phyloP scores from a whole-genome alignment of 2,113 vertebrate species.

The Hydrolagus affinis region DNA sequence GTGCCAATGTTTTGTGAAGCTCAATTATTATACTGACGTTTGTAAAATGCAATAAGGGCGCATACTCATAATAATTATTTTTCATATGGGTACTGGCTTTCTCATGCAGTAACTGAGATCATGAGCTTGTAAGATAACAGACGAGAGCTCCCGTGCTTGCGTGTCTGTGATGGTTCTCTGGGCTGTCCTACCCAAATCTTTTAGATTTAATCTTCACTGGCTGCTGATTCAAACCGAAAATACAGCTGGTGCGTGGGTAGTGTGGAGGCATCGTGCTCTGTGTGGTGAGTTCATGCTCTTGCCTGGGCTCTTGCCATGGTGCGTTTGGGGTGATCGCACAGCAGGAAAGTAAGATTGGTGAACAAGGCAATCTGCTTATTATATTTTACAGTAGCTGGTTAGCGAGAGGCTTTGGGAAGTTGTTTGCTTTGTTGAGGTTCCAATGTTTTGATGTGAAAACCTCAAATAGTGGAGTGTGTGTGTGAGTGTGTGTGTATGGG shows the following conservation, averaged over 20 bases:
- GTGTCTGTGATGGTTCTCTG: no score
- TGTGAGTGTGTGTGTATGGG: no score
- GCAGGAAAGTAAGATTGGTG: not conserved
- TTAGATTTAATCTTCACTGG: not conserved
- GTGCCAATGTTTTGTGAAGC: no score
- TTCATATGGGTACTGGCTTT: no score
- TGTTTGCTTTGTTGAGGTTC: not conserved
- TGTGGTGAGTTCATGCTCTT: not conserved
- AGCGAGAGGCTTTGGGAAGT: not conserved
- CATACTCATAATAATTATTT: no score
- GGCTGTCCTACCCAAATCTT: no score
- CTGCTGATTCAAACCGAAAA: not conserved
- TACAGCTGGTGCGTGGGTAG: not conserved
- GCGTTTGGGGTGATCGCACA: not conserved
- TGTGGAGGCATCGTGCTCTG: not conserved
- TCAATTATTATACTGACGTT: no score
- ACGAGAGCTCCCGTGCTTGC: no score
- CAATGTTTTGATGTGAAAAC: not conserved
- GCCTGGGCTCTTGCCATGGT: not conserved
- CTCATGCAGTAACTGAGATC: no score
- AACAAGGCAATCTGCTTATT: no score
- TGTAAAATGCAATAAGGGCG: no score
- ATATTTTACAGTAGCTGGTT: not conserved
- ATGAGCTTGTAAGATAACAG: no score
- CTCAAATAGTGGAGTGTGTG: not conserved